These are phyloP conservation scores for Embiotoca jacksoni DNA, from an alignment of 2,113 vertebrate genomes.

Conservation along the genomic window DNA sequence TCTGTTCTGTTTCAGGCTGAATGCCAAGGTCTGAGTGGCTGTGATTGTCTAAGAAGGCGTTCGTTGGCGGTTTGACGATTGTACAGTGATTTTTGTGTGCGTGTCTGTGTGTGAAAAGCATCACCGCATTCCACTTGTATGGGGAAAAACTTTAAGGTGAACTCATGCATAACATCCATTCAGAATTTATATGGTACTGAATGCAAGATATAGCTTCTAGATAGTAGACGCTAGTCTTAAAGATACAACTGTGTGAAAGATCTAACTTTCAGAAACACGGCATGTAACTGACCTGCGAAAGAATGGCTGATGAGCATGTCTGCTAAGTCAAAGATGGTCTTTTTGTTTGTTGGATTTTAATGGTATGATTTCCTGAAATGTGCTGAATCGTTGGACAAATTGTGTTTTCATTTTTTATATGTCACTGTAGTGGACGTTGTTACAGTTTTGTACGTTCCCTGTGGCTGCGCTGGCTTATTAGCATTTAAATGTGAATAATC, in stretches of 20 bases:
- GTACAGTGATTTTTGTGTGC: slow-evolving; percentile 49
- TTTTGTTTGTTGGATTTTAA: slow-evolving; percentile 41
- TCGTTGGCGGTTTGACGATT: slow-evolving; percentile 53
- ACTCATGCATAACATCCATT: slow-evolving; percentile 21
- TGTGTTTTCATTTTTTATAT: slow-evolving; percentile 58
- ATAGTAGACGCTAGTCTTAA: slow-evolving; percentile 53
- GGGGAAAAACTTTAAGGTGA: not conserved
- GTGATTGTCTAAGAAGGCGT: slow-evolving; percentile 34
- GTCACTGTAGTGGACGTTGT: slow-evolving; percentile 71
- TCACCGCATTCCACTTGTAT: slow-evolving; percentile 42
- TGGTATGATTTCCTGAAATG: slow-evolving; percentile 50
- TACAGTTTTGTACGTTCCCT: slow-evolving; percentile 66
- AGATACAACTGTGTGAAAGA: slow-evolving; percentile 33
- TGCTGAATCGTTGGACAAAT: slow-evolving; percentile 55
- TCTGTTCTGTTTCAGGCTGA: slow-evolving; percentile 26
- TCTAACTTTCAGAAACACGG: slow-evolving; percentile 17
- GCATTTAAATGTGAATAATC: slow-evolving; percentile 58
- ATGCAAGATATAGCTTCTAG: slow-evolving; percentile 40
- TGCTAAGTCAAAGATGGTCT: slow-evolving; percentile 38
- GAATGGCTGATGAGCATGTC: slow-evolving; percentile 68
- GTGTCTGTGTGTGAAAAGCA: slow-evolving; percentile 28
- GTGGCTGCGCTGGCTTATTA: slow-evolving; percentile 70
- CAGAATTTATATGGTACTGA: slow-evolving; percentile 49
- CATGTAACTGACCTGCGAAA: slow-evolving; percentile 27
- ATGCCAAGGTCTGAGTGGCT: slow-evolving; percentile 30